Evolutionary conservation across 2,888 invertebrate species (phyloP).

Genomic region (Acanthopleura granulata): DNA sequence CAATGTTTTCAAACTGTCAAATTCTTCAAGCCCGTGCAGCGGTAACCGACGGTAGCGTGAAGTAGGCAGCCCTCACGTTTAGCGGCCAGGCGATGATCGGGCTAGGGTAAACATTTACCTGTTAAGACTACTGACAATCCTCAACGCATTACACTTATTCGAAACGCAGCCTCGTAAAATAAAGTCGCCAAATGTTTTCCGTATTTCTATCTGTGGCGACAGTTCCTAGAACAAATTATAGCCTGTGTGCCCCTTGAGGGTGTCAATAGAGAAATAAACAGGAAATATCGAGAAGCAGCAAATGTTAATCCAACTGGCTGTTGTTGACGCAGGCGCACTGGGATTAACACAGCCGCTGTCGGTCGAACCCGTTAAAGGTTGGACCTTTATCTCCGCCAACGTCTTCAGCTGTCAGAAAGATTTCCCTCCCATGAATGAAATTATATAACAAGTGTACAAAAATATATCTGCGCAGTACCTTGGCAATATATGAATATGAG

Average conservation of each 20-base stretch:
- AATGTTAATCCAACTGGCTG: background rate
- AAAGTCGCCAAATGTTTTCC: constrained; percentile 4
- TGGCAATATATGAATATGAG: too few relatives aligned
- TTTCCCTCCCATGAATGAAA: too few relatives aligned
- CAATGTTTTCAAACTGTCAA: constrained; percentile 12
- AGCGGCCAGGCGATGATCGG: background rate
- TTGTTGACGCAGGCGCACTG: too few relatives aligned
- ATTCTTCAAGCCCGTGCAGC: background rate
- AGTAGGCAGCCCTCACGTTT: background rate
- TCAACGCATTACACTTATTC: background rate
- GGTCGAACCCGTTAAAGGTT: too few relatives aligned
- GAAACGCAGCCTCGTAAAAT: background rate
- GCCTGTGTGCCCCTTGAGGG: background rate
- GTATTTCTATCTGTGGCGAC: background rate
- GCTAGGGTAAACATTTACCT: background rate
- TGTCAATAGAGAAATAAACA: background rate
- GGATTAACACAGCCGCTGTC: too few relatives aligned
- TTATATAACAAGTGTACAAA: too few relatives aligned
- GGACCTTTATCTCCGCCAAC: too few relatives aligned
- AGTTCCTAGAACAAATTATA: constrained; percentile 3
- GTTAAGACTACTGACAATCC: background rate
- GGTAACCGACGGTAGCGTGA: background rate
- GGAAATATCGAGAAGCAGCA: background rate
- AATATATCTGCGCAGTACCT: too few relatives aligned
- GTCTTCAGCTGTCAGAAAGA: too few relatives aligned